Evolutionary conservation across 2,888 invertebrate genomes (phyloP).

Genomic region (Oasisia sp.): DNA sequence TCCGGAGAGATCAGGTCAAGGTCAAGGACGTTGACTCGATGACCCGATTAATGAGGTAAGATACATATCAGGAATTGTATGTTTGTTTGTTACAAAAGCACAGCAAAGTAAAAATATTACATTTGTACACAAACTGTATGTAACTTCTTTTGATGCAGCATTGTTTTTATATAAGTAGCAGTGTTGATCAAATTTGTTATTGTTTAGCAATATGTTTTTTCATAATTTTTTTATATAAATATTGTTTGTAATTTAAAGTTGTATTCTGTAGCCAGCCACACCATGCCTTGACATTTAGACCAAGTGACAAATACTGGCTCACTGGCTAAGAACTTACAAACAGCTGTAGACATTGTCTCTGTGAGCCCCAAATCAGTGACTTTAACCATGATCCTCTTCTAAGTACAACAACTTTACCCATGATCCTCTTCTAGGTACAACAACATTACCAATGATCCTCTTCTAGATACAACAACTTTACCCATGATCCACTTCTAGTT

Average conservation of each 20-base stretch:
- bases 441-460: constrained; percentile 71
- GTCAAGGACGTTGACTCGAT: constrained; percentile 73
- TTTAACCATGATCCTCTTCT: constrained; percentile 20
- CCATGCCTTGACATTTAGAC: too few relatives aligned
- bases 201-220: neutral
- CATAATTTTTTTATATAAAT: neutral
- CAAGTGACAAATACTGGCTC: too few relatives aligned
- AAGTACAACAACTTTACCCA: constrained; percentile 78
- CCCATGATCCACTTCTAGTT: constrained; percentile 64
- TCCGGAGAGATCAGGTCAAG: constrained; percentile 71
- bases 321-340: too few relatives aligned
- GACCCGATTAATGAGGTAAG: constrained; percentile 70
- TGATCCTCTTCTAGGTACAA: constrained; percentile 77
- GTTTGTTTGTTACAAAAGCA: too few relatives aligned
- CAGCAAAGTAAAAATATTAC: too few relatives aligned
- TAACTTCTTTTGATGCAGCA: too few relatives aligned
- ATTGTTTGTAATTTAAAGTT: neutral
- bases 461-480: constrained; percentile 71
- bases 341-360: too few relatives aligned
- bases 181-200: neutral
- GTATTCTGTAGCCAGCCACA: too few relatives aligned
- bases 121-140: too few relatives aligned
- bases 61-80: too few relatives aligned
- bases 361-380: too few relatives aligned
- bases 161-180: neutral